Evolutionary conservation across 2,888 invertebrate species (phyloP).

Genomic region (Junonia oenone): DNA sequence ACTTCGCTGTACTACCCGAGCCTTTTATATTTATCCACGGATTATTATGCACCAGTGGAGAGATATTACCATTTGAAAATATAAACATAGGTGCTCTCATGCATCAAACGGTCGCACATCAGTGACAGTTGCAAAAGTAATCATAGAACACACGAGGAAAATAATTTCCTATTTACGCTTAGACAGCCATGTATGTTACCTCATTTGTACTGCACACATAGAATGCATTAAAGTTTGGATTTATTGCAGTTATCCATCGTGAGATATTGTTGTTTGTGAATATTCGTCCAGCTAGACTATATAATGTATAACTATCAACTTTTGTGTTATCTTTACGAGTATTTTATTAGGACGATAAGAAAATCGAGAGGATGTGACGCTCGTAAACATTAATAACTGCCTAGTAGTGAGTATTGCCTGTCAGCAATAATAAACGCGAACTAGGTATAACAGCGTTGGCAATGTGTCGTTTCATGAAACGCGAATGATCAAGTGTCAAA

Average conservation of each 20-base stretch:
- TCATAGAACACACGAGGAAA: slow-evolving; percentile 61
- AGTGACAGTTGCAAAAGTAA: slow-evolving; percentile 62
- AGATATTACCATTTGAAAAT: slow-evolving; percentile 69
- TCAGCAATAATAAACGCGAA: slow-evolving; percentile 47
- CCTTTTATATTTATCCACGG: slow-evolving; percentile 68
- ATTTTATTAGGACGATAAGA: slow-evolving; percentile 10
- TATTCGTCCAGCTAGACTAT: too few relatives aligned
- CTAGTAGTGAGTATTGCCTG: slow-evolving; percentile 35
- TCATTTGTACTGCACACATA: slow-evolving; percentile 60
- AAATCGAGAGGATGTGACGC: slow-evolving; percentile 29
- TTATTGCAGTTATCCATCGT: slow-evolving; percentile 34
- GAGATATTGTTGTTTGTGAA: not conserved
- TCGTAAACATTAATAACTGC: slow-evolving; percentile 35
- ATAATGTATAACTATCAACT: too few relatives aligned
- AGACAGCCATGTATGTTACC: slow-evolving; percentile 36
- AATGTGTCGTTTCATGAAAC: slow-evolving; percentile 50
- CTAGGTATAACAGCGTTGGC: slow-evolving; percentile 45
- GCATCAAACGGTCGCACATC: slow-evolving; percentile 56
- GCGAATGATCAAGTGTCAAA: slow-evolving; percentile 60
- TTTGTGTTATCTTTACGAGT: not conserved
- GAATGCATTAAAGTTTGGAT: slow-evolving; percentile 53
- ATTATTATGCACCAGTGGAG: slow-evolving; percentile 59
- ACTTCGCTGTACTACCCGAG: slow-evolving; percentile 43
- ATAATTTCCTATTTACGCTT: slow-evolving; percentile 50
- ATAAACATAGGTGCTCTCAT: slow-evolving; percentile 62